Evolutionary conservation across 2,113 vertebrate genomes (phyloP).

Genomic region (Coracopsis vasa): DNA sequence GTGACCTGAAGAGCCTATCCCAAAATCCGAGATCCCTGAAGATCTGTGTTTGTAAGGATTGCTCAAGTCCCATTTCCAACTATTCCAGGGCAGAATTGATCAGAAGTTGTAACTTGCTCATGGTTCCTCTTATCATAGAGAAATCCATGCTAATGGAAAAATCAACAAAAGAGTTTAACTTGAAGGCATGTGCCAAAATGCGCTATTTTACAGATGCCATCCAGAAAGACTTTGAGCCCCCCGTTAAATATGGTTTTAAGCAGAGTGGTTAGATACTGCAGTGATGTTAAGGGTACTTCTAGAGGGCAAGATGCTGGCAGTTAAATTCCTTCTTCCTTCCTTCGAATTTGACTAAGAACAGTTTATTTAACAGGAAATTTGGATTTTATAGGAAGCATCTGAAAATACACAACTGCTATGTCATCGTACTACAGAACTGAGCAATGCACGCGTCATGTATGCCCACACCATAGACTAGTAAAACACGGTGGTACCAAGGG

Average conservation of each 20-base stretch:
- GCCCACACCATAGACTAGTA: rapidly evolving
- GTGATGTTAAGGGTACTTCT: rapidly evolving
- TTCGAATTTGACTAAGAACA: background rate
- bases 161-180: background rate
- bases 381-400: background rate
- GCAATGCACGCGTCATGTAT: rapidly evolving
- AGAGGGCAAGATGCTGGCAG: background rate
- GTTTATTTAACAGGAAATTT: background rate
- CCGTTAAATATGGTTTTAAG: background rate
- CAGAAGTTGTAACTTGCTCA: rapidly evolving
- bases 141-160: background rate
- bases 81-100: background rate
- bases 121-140: background rate
- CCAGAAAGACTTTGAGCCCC: background rate
- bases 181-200: background rate
- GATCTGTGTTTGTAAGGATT: background rate
- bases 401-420: rapidly evolving
- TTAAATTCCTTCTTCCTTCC: background rate
- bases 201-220: background rate
- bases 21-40: background rate
- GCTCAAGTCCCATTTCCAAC: background rate
- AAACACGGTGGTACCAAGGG: rapidly evolving
- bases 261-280: background rate
- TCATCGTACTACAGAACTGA: rapidly evolving
- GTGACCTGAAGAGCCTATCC: background rate